Evolutionary conservation across 1,140 invertebrate genomes (phyloP), one percentile per base, ranked within the genome.

Genomic region (Lerema accius): DNA sequence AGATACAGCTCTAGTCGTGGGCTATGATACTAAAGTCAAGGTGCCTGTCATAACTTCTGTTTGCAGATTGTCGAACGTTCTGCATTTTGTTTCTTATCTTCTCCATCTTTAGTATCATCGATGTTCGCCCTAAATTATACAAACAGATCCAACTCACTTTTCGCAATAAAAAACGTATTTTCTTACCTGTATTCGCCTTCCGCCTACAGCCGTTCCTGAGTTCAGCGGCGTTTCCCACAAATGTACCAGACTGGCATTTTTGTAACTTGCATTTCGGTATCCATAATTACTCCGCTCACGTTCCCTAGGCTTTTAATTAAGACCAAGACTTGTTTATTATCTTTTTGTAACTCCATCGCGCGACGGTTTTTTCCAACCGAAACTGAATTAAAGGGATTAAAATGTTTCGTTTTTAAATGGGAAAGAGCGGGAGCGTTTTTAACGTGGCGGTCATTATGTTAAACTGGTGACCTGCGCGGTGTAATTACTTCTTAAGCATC

Each of bases 251-350:
- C 28, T 55, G 51, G 50, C 46, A 66, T 66, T 66, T 66, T 66
- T 61, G 51, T 58, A 49, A 49, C 64, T n/a, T 66, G 64, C 64
- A 66, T 66, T 66, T 66, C 39, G 58, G 64, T 66, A 66, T 66
- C 64, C 64, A 55, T 66, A 66, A 66, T 66, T 59, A 61, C 64
- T 66, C 45, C 19, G 56, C 56, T 59, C 48, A 48, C 40, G 40
- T 40, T 65, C 67, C 40, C 75, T 67, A 61, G 61, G 42, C 61
- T 78, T 75, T 73, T 71, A 78, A 75, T 73, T 76, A 78, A 71
- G 67, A 78, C 48, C 42, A 64, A 74, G 67, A 66, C 69, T 69
- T 74, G 71, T 77, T 77, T 74, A 77, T 77, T 77, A 73, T 71
- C 71, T 76, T 76, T 73, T 77, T 71, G 61, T 67, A 50, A 67